These are phyloP conservation scores for Sarcophaga bullata DNA, from an alignment of 1,140 invertebrate genomes.

Conservation along the genomic window DNA sequence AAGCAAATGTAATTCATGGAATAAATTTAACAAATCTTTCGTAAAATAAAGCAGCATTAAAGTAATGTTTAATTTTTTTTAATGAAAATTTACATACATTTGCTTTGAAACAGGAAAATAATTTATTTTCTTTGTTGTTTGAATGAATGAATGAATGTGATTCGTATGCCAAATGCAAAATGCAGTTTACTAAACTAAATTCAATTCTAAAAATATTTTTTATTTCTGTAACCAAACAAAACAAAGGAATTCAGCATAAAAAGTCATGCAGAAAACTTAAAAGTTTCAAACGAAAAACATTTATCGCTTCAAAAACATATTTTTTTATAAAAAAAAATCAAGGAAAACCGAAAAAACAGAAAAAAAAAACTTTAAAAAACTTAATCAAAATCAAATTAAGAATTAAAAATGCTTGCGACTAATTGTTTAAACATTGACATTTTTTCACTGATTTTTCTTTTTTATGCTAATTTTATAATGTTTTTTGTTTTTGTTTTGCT, in stretches of 20 bases:
- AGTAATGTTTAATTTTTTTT: too few relatives aligned
- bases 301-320: too few relatives aligned
- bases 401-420: constrained; percentile 15
- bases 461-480: neutral
- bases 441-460: constrained; percentile 1
- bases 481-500: neutral
- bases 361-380: neutral
- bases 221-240: neutral
- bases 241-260: neutral
- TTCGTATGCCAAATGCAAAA: constrained; percentile 7
- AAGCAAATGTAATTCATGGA: neutral
- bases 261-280: neutral
- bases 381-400: neutral
- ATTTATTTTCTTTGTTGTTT: neutral
- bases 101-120: neutral
- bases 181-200: constrained; percentile 11
- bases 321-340: too few relatives aligned
- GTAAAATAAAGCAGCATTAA: too few relatives aligned
- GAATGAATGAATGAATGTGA: neutral
- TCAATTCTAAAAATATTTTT: neutral
- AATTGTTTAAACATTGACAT: constrained; percentile 10
- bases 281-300: neutral
- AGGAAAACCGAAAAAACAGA: too few relatives aligned
- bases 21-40: neutral
- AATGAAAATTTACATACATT: neutral